A percentile compares a stretch with the other conserved stretches of the same genome.
phyloP scores from a whole-genome alignment of 2,888 invertebrate genomes.

The Eudasyphora cyanicolor region DNA sequence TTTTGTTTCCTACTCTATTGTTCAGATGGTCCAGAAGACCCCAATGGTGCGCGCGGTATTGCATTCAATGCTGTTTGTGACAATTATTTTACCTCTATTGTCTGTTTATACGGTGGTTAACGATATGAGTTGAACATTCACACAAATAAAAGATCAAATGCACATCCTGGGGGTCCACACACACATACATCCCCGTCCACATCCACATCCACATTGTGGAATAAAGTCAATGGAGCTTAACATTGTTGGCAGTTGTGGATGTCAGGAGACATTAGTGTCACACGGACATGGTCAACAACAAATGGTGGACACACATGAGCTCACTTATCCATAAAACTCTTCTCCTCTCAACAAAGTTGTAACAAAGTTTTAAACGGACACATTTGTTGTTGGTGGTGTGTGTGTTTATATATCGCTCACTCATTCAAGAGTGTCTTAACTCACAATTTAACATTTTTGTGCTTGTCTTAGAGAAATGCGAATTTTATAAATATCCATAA shows the following conservation, averaged over 20 bases:
- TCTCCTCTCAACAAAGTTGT: constrained; percentile 22
- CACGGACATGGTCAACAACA: neutral
- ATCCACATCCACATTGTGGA: too few relatives aligned
- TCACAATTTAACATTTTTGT: too few relatives aligned
- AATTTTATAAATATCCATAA: too few relatives aligned
- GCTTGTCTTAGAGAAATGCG: too few relatives aligned
- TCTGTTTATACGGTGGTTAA: neutral
- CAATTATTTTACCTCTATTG: neutral
- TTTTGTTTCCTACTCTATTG: too few relatives aligned
- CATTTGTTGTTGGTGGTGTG: too few relatives aligned
- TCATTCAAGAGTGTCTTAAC: too few relatives aligned
- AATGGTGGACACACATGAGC: neutral
- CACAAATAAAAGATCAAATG: neutral
- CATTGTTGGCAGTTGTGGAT: neutral
- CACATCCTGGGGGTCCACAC: neutral
- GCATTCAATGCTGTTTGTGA: neutral
- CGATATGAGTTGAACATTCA: neutral
- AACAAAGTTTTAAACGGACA: neutral
- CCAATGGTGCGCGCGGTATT: too few relatives aligned
- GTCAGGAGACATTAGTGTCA: neutral
- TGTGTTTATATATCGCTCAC: too few relatives aligned
- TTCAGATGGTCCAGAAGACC: too few relatives aligned
- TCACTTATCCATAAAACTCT: too few relatives aligned
- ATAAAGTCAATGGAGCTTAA: constrained; percentile 36
- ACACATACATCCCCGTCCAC: too few relatives aligned